Evolutionary conservation across 2,113 vertebrate genomes (phyloP).

Genomic region (Lophius piscatorius): DNA sequence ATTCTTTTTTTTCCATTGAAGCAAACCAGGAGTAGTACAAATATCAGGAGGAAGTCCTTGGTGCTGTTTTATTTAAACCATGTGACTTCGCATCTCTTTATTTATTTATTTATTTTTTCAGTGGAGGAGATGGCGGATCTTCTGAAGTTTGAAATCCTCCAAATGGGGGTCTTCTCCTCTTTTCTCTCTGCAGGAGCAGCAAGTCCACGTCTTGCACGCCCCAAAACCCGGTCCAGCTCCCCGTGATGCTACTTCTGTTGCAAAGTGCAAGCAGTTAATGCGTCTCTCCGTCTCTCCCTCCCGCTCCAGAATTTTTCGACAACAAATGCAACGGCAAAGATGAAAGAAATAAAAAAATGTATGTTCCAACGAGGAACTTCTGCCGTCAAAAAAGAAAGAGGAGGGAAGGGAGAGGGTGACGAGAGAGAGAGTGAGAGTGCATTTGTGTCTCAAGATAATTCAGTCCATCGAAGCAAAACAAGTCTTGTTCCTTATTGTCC

Average conservation of each 20-base stretch:
- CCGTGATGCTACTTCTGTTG: constrained; percentile 68
- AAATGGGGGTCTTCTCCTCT: too few relatives aligned
- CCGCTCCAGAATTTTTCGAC: constrained; percentile 19
- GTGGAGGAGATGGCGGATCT: too few relatives aligned
- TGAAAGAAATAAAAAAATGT: constrained; percentile 7
- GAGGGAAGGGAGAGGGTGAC: constrained; percentile 47
- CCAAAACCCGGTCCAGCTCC: constrained; percentile 16
- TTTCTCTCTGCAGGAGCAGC: background rate
- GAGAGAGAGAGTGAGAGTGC: constrained; percentile 69
- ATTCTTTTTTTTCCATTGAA: constrained; percentile 48
- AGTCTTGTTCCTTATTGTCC: constrained; percentile 36
- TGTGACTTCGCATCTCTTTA: constrained; percentile 13
- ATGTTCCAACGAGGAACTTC: constrained; percentile 7
- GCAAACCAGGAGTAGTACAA: constrained; percentile 64
- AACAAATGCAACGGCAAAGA: constrained; percentile 54
- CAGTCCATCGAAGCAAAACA: constrained; percentile 54
- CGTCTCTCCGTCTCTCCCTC: constrained; percentile 61
- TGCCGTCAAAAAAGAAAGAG: constrained; percentile 39
- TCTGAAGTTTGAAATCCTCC: too few relatives aligned
- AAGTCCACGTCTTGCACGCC: too few relatives aligned
- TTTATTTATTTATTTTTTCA: too few relatives aligned
- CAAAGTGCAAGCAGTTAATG: constrained; percentile 81
- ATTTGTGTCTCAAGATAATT: constrained; percentile 60
- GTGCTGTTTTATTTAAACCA: too few relatives aligned
- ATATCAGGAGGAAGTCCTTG: constrained; percentile 29